Conservation (phyloP, 2,888 invertebrate genomes). For the Latheticus oryzae region DNA sequence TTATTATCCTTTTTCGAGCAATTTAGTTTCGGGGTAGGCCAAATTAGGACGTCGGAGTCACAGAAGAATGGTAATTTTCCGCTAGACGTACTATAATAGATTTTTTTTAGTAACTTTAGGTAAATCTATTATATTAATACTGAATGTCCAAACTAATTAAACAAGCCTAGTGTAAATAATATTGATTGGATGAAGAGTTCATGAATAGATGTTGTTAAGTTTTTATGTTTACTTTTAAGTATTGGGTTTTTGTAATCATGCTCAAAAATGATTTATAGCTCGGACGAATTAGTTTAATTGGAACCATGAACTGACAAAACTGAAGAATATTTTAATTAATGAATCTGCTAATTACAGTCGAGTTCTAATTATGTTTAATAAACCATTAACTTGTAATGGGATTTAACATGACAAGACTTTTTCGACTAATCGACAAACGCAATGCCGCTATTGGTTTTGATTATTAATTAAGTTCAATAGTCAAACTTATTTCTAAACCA, state of each 20-base stretch:
- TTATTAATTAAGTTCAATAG: conserved; percentile 53
- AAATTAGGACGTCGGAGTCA: conserved; percentile 27
- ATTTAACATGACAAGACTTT: conserved; percentile 54
- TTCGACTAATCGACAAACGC: conserved; percentile 47
- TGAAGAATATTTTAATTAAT: conserved; percentile 45
- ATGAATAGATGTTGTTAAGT: conserved; percentile 1
- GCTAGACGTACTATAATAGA: too few relatives aligned
- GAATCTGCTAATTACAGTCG: conserved; percentile 46
- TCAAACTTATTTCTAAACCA: too few relatives aligned
- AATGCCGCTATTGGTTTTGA: conserved; percentile 51
- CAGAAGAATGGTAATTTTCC: conserved; percentile 28
- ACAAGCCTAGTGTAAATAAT: too few relatives aligned
- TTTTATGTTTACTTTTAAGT: not conserved
- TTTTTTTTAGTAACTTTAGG: too few relatives aligned
- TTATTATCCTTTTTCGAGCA: conserved; percentile 28
- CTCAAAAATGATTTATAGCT: conserved; percentile 23
- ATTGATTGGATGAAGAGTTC: too few relatives aligned
- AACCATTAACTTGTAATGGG: conserved; percentile 55
- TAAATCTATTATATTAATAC: too few relatives aligned
- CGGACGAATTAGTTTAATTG: conserved; percentile 32
- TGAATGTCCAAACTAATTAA: too few relatives aligned
- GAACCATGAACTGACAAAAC: conserved; percentile 39
- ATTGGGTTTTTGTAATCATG: not conserved
- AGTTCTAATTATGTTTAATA: conserved; percentile 54
- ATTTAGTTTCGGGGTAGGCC: conserved; percentile 29